phyloP scores from a whole-genome alignment of 2,113 vertebrate genomes.

The Scytalopus superciliaris region DNA sequence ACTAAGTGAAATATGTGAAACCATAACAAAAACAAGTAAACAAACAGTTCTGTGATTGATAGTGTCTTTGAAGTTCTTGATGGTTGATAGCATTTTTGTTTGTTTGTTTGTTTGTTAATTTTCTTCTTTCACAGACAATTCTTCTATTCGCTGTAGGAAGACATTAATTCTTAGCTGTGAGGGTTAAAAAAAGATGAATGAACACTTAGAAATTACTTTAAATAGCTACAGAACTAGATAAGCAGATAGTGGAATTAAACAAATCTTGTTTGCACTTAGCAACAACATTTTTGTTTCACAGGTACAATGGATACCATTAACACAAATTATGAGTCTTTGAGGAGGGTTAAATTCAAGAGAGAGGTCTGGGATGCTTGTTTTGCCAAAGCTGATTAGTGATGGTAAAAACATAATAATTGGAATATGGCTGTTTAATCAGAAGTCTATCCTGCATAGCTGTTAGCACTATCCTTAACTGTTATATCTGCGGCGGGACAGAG shows the following conservation, averaged over 20 bases:
- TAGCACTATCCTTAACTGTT: neutral
- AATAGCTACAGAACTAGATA: neutral
- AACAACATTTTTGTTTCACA: neutral
- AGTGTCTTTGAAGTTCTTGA: neutral
- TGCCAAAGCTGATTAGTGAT: neutral
- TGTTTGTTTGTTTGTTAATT: no score
- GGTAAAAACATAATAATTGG: neutral
- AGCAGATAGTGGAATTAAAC: neutral
- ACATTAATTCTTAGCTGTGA: neutral
- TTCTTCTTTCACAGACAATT: neutral
- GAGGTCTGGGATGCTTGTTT: neutral
- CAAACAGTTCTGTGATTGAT: neutral
- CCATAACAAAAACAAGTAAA: neutral
- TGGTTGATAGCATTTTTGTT: fast-evolving
- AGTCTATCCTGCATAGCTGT: neutral
- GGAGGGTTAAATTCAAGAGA: neutral
- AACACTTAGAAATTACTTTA: neutral
- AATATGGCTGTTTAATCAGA: neutral
- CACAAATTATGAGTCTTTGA: neutral
- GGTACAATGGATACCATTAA: neutral
- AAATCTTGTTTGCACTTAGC: fast-evolving
- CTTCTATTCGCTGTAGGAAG: neutral
- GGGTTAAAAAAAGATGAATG: neutral
- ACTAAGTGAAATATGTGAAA: neutral
- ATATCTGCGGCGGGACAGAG: neutral